These are phyloP conservation scores for Oxyteleia sp. DNA, from an alignment of 2,888 invertebrate species.

Conservation along the genomic window DNA sequence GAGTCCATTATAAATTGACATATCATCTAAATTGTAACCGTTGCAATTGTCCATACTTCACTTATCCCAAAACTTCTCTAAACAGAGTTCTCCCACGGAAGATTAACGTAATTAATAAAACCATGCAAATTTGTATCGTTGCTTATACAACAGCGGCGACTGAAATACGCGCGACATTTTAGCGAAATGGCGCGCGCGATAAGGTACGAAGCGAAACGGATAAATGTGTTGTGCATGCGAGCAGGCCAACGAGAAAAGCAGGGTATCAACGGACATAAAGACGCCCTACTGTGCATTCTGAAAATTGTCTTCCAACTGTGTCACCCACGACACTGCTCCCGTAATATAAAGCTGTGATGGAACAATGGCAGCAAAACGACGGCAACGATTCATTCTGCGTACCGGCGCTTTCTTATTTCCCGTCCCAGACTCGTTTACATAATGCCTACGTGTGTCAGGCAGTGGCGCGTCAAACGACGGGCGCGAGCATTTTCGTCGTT, in stretches of 20 bases:
- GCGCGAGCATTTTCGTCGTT: slow-evolving; percentile 42
- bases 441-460: too few relatives aligned
- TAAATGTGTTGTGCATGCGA: slow-evolving; percentile 58
- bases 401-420: too few relatives aligned
- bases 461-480: slow-evolving; percentile 51
- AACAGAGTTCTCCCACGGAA: too few relatives aligned
- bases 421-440: too few relatives aligned
- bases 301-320: slow-evolving; percentile 74
- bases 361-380: too few relatives aligned
- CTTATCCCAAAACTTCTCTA: too few relatives aligned
- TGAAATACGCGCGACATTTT: slow-evolving; percentile 45
- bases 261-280: slow-evolving; percentile 70
- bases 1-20: too few relatives aligned
- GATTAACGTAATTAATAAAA: background rate
- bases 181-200: slow-evolving; percentile 38
- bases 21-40: too few relatives aligned
- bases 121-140: background rate
- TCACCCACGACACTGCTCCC: too few relatives aligned
- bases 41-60: too few relatives aligned
- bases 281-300: slow-evolving; percentile 70
- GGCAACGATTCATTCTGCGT: too few relatives aligned
- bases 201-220: slow-evolving; percentile 60
- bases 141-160: background rate
- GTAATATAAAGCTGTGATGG: too few relatives aligned
- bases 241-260: slow-evolving; percentile 60